Conservation (phyloP, 2,888 invertebrate genomes). For the Beris morrisii region DNA sequence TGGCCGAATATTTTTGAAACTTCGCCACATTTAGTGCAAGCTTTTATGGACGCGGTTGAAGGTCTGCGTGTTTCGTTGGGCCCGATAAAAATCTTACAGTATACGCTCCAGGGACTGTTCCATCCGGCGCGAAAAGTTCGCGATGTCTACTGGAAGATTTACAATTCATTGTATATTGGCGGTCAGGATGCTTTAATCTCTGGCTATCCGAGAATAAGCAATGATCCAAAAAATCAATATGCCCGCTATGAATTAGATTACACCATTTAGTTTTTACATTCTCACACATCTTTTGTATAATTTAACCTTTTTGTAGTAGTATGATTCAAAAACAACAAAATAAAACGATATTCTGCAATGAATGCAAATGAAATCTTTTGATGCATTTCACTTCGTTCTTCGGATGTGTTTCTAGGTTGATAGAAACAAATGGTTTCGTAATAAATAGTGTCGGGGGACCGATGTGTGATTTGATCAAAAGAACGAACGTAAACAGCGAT, state of each 20-base stretch:
- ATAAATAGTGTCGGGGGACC: too few species aligned
- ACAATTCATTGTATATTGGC: slow-evolving; percentile 98
- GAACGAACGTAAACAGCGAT: too few species aligned
- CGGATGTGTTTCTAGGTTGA: too few species aligned
- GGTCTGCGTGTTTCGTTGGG: slow-evolving; percentile 96
- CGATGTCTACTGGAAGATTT: slow-evolving; percentile 99
- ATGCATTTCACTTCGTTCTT: too few species aligned
- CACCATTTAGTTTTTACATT: slow-evolving; percentile 65
- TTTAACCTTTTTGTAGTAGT: slow-evolving; percentile 6
- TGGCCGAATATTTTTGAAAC: slow-evolving; percentile 99
- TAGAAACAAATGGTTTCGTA: too few species aligned
- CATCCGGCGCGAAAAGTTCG: slow-evolving; percentile 99
- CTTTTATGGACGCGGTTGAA: slow-evolving; percentile 99
- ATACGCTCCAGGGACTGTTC: slow-evolving; percentile 95
- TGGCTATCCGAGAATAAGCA: slow-evolving; percentile 94
- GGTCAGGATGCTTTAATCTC: slow-evolving; percentile 97
- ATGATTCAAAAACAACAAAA: too few species aligned
- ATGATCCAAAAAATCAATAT: slow-evolving; percentile 93
- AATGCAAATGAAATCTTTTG: too few species aligned
- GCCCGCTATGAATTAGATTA: slow-evolving; percentile 93
- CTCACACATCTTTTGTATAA: slow-evolving; percentile 9
- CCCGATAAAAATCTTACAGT: slow-evolving; percentile 94
- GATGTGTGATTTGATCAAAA: too few species aligned
- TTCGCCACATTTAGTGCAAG: slow-evolving; percentile 98
- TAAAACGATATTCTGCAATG: too few species aligned